Base-by-base conservation (phyloP, 2,888 invertebrate genomes). In the Syritta pipiens region DNA sequence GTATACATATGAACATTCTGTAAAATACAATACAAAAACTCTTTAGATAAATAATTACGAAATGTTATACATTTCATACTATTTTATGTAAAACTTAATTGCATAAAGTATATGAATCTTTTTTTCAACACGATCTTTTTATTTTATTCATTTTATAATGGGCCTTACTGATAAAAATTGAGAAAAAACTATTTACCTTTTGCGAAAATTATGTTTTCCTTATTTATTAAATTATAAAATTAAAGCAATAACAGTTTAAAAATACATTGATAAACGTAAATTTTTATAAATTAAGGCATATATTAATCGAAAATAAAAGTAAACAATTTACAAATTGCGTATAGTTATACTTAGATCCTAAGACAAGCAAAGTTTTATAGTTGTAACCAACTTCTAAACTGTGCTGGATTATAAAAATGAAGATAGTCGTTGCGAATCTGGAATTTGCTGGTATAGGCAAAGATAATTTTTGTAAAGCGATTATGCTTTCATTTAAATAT, bases 21-120 rank as follows among this genome's bases (percentile, higher is more conserved):
- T 68, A 79, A 62, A 62, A 67, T 68, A 68, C 14, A 20, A 49
- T 68, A 60, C 35, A 72, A 75, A 60, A 72, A 57, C 65, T 65
- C 59, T 77, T 79, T 72, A 79, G 72, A 68, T 72, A 74, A 79
- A 72, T 68, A 49, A 72, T 68, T 79, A 74, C 67, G 57, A 79
- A 67, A 51, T 57, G 60, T 79, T 79, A 67, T 60, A 62, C 67
- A 79, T 79, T 67, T 67, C 37, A 49, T 19, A 49, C 53, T 65
- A 12, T 60, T 57, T 59, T 79, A 57, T 79, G 72, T 72, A 57
- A 72, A 65, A 20, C 24, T 51, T 55, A 53, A 60, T 79, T 67
- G 19, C 72, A 62, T 79, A 24, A 40, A 48, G 32, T 30, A 28
- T 37, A 37, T 53, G 42, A 6, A 44, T 32, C 2, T 53, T 44